phyloP scores from a whole-genome alignment of 2,888 invertebrate species.

The Thereva unica region DNA sequence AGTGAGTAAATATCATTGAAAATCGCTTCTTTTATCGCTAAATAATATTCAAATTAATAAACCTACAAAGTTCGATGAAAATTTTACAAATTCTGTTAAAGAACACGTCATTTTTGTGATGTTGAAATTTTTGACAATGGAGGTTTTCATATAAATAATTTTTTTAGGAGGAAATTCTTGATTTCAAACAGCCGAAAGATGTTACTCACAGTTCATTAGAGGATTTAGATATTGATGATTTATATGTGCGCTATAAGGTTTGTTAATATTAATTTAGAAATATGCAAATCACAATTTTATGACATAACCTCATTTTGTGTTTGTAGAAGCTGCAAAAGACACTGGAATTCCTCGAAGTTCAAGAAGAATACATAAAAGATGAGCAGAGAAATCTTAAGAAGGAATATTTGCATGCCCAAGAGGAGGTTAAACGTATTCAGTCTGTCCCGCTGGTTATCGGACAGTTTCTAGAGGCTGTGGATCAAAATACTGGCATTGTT shows the following conservation, averaged over 20 bases:
- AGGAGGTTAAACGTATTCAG: slow-evolving; percentile 97
- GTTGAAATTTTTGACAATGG: neutral
- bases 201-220: slow-evolving; percentile 71
- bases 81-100: neutral
- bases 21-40: neutral
- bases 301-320: slow-evolving; percentile 34
- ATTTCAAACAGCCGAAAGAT: slow-evolving; percentile 69
- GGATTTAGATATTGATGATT: slow-evolving; percentile 86
- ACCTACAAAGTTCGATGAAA: neutral
- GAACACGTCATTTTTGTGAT: neutral
- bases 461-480: slow-evolving; percentile 98
- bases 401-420: slow-evolving; percentile 97
- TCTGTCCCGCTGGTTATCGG: slow-evolving; percentile 99
- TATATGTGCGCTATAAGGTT: slow-evolving; percentile 95
- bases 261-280: slow-evolving; percentile 13
- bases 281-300: neutral
- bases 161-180: slow-evolving; percentile 68
- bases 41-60: neutral
- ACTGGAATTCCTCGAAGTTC: slow-evolving; percentile 95
- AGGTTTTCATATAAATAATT: neutral
- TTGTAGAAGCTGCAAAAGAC: slow-evolving; percentile 90
- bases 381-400: slow-evolving; percentile 98
- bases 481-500: slow-evolving; percentile 98
- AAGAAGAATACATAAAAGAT: slow-evolving; percentile 99
- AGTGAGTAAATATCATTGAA: slow-evolving; percentile 60